A percentile compares a stretch with the other conserved stretches of the same genome.
Evolutionary conservation across 2,797 vertebrate species (phyloP).

Genomic region (Caiman crocodilus): DNA sequence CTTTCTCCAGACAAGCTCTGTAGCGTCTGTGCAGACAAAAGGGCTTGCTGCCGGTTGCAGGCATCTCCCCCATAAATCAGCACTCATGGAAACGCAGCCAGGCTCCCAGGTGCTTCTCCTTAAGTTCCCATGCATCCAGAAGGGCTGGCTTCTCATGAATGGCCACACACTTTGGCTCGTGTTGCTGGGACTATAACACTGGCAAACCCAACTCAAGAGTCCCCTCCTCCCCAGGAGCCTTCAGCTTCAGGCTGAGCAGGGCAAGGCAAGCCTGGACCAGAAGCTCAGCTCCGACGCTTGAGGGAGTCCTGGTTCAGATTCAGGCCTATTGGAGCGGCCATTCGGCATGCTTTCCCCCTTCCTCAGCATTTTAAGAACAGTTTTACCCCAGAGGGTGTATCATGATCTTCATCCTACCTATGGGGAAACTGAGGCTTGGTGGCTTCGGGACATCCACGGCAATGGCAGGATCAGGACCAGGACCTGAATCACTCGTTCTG

Average conservation of each 20-base stretch:
- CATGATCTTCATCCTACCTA: neutral
- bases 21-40: neutral
- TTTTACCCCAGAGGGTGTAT: neutral
- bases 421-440: neutral
- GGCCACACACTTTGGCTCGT: neutral
- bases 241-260: neutral
- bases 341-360: neutral
- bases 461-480: neutral
- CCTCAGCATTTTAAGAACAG: neutral
- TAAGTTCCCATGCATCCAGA: no score
- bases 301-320: neutral
- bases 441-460: neutral
- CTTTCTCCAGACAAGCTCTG: fast-evolving
- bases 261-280: neutral
- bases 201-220: neutral
- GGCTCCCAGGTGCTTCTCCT: neutral
- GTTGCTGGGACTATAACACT: neutral
- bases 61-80: neutral
- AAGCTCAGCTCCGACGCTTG: neutral
- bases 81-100: fast-evolving
- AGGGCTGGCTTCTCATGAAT: neutral
- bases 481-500: neutral
- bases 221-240: neutral
- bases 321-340: neutral
- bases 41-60: neutral